Percentiles rank a stretch among this genome's conserved stretches.
These are phyloP conservation scores for Lipophrys pholis DNA, from an alignment of 2,113 vertebrate species.

Conservation along the genomic window DNA sequence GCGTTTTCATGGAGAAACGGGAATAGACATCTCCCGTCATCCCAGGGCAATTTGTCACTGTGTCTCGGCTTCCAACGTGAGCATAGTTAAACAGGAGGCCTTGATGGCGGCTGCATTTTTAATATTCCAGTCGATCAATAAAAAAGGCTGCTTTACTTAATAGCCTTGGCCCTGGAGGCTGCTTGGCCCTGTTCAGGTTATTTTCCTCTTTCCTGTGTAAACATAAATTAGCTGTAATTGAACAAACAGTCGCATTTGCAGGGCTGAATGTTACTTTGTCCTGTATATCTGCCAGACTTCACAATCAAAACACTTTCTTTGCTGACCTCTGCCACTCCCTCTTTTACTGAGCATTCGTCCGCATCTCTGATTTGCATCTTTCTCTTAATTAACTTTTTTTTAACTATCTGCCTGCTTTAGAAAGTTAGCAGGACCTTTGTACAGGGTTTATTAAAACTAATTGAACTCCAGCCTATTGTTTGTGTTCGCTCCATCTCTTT, in stretches of 20 bases:
- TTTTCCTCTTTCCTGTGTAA: constrained; percentile 67
- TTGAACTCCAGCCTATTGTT: constrained; percentile 30
- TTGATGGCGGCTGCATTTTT: constrained; percentile 62
- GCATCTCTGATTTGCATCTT: constrained; percentile 34
- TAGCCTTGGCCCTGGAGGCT: constrained; percentile 64
- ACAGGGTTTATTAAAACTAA: constrained; percentile 38
- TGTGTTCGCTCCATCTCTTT: neutral
- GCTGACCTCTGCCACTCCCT: constrained; percentile 20
- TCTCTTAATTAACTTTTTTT: constrained; percentile 62
- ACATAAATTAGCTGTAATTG: constrained; percentile 72
- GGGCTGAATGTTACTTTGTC: constrained; percentile 30
- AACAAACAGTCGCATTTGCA: constrained; percentile 68
- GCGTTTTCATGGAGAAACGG: constrained; percentile 26
- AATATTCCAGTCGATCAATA: constrained; percentile 71
- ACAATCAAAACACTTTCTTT: constrained; percentile 36
- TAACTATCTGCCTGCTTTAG: constrained; percentile 64
- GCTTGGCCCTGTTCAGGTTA: constrained; percentile 62
- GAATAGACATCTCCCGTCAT: constrained; percentile 52
- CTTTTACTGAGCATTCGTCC: constrained; percentile 40
- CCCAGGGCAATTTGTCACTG: constrained; percentile 62
- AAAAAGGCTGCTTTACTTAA: constrained; percentile 65
- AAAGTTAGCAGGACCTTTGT: constrained; percentile 41
- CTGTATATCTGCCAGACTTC: constrained; percentile 33
- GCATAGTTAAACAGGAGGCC: constrained; percentile 61
- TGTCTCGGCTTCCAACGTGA: constrained; percentile 57